Conservation (phyloP, 2,888 invertebrate species). For the Parasteatoda lunata region DNA sequence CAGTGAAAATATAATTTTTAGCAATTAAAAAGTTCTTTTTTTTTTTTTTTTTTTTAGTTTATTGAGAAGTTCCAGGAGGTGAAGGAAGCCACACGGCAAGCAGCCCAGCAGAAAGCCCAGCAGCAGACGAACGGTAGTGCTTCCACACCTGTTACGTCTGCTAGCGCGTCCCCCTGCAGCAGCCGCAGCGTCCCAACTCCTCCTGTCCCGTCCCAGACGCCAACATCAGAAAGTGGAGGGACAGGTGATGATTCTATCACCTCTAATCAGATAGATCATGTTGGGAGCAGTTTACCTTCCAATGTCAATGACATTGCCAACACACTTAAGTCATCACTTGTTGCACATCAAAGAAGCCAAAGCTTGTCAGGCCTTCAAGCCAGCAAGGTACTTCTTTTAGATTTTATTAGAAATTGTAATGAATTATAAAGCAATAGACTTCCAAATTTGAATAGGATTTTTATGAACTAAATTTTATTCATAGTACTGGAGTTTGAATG, state of each 20-base stretch:
- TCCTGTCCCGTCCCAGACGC: conserved; percentile 70
- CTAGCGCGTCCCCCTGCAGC: conserved; percentile 68
- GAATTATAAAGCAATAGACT: too few relatives aligned
- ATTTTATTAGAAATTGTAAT: too few relatives aligned
- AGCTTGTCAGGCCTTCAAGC: conserved; percentile 75
- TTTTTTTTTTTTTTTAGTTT: conserved; percentile 80
- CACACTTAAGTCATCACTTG: conserved; percentile 70
- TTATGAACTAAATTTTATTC: too few relatives aligned
- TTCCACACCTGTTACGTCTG: conserved; percentile 67
- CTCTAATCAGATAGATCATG: conserved; percentile 66
- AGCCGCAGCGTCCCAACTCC: conserved; percentile 74
- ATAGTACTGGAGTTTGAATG: too few relatives aligned
- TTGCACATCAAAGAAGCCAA: conserved; percentile 76
- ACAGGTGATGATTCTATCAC: conserved; percentile 43
- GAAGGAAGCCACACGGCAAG: conserved; percentile 88
- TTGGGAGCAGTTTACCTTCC: conserved; percentile 71
- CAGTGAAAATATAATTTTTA: too few relatives aligned
- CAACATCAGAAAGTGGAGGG: conserved; percentile 52
- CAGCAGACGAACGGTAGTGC: conserved; percentile 70
- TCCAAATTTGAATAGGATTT: too few relatives aligned
- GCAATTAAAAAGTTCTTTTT: not conserved
- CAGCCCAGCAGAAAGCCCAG: conserved; percentile 71
- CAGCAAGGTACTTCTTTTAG: conserved; percentile 48
- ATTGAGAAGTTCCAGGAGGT: conserved; percentile 99
- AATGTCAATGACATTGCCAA: conserved; percentile 70